Evolutionary conservation across 1,140 invertebrate species (phyloP), one percentile per base, ranked within the genome.

Genomic region (Argopecten irradians): DNA sequence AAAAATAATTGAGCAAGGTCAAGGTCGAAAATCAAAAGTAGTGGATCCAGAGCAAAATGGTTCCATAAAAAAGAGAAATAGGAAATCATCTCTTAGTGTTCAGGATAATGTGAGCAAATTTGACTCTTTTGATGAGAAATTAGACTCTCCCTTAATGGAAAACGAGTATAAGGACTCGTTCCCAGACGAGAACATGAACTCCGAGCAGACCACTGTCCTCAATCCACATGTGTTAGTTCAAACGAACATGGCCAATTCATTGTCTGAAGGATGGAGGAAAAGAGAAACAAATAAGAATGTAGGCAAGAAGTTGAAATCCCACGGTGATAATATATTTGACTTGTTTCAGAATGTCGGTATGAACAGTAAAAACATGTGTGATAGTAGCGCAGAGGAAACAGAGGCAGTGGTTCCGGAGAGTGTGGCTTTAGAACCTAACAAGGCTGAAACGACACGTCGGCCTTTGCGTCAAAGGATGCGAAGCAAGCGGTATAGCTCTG

Each of bases 281-380:
- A 71, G n/a, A 71, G 55, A 71, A 11, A 0, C 16, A 3, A 11
- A n/a, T n/a, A 71, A 71, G 55, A 71, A 46, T 19, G 84, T 82
- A n/a, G 22, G 0, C 13, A 82, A 86, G 28, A 33, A 16, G 41
- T 19, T 22, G n/a, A 89, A 89, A 33, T 32, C 46, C 39, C 88
- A 89, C 83, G 71, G 88, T 86, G 84, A 84, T 86, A 89, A 89
- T 86, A 83, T 89, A 9, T 89, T 89, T 83, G 88, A 89, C 46
- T 46, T 89, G 71, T 86, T 86, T 43, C 36, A 36, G 13, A 43
- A 86, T 43, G 36, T 86, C 46, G 41, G 41, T 32, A 32, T 43
- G 41, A 33, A 86, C 36, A 34, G 36, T 86, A 55, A 43, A 5
- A 43, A 39, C 32, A 28, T 33, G 33, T 36, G 85, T 32, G 85